phyloP scores from a whole-genome alignment of 2,113 vertebrate genomes.

The Micronisus gabar region DNA sequence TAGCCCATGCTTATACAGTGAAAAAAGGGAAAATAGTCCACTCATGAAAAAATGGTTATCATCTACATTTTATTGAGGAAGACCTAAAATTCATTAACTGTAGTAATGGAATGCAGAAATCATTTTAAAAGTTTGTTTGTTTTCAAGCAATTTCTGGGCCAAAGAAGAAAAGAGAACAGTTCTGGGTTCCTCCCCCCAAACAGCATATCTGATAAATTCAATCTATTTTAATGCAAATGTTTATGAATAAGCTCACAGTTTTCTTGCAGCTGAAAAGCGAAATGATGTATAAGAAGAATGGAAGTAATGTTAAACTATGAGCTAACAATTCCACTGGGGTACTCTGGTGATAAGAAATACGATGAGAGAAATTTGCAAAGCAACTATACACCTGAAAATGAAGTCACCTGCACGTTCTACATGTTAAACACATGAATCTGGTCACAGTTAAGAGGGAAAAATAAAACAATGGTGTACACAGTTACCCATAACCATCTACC shows the following conservation, averaged over 20 bases:
- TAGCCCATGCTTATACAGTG: background rate
- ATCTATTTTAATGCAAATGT: background rate
- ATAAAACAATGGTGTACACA: background rate
- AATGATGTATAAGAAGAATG: background rate
- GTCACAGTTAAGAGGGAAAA: background rate
- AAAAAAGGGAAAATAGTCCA: background rate
- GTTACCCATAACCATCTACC: background rate
- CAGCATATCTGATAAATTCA: background rate
- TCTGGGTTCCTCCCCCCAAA: background rate
- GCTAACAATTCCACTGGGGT: background rate
- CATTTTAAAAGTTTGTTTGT: background rate
- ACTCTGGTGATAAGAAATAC: background rate
- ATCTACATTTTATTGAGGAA: background rate
- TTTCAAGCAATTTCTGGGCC: background rate
- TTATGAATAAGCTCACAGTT: background rate
- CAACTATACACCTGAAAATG: background rate
- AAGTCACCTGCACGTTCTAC: background rate
- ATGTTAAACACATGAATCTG: background rate
- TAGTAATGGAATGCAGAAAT: background rate
- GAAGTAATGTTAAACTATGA: background rate
- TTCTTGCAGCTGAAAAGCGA: background rate
- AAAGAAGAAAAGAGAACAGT: background rate
- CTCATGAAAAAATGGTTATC: background rate
- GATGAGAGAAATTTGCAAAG: background rate
- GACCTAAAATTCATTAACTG: background rate